Conservation (phyloP, 2,888 invertebrate species). For the Dendrolimus pini region DNA sequence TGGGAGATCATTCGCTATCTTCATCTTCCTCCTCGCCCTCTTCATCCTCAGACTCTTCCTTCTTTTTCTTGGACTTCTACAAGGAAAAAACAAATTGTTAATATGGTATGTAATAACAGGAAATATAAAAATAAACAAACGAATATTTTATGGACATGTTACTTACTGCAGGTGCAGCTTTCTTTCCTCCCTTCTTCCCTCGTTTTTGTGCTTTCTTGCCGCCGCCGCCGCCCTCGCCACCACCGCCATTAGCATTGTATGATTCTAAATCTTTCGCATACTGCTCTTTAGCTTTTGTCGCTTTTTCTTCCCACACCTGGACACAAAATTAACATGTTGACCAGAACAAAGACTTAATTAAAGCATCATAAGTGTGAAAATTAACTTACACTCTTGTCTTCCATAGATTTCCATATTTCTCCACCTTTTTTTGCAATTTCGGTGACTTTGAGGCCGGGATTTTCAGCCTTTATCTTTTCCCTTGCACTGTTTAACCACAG, state of each 20-base stretch:
- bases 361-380: background rate
- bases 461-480: constrained; percentile 90
- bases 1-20: constrained; percentile 79
- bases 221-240: constrained; percentile 58
- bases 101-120: constrained; percentile 1
- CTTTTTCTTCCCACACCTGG: constrained; percentile 94
- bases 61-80: constrained; percentile 76
- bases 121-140: constrained; percentile 1
- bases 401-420: constrained; percentile 94
- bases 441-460: constrained; percentile 93
- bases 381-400: constrained; percentile 87
- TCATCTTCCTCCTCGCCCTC: constrained; percentile 80
- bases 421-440: constrained; percentile 97
- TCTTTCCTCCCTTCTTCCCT: constrained; percentile 70
- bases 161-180: constrained; percentile 62
- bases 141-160: background rate
- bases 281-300: constrained; percentile 90
- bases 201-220: constrained; percentile 76
- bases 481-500: constrained; percentile 94
- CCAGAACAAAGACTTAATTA: background rate
- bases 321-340: constrained; percentile 14
- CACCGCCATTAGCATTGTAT: constrained; percentile 88
- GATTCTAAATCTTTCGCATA: constrained; percentile 93
- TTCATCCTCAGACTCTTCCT: constrained; percentile 80
- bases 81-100: constrained; percentile 10